phyloP scores from a whole-genome alignment of 2,797 vertebrate genomes.

The Todus mexicanus region DNA sequence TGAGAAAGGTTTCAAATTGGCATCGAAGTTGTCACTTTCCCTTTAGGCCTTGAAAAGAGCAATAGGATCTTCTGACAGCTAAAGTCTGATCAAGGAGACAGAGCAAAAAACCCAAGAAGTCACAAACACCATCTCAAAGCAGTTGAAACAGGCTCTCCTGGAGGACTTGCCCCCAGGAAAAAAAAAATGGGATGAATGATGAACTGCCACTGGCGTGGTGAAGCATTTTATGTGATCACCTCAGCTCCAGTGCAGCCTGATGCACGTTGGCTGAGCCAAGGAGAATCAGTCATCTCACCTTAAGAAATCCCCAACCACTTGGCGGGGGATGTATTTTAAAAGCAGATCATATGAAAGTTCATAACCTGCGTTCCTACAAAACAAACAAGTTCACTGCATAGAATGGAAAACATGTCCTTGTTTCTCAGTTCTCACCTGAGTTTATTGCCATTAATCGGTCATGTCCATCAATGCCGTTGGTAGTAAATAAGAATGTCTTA shows the following conservation, averaged over 20 bases:
- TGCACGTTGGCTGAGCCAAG: not conserved
- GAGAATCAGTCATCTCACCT: slow-evolving; percentile 1
- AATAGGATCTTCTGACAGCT: not conserved
- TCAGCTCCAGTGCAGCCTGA: not conserved
- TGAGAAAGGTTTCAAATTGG: not conserved
- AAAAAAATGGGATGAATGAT: not conserved
- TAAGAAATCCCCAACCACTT: slow-evolving; percentile 18
- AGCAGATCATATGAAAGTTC: not conserved
- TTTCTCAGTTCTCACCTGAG: not conserved
- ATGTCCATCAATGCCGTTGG: not conserved
- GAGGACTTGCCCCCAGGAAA: not conserved
- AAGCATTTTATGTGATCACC: slow-evolving; percentile 49
- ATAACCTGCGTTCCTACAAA: not conserved
- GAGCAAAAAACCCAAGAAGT: not conserved
- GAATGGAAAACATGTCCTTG: not conserved
- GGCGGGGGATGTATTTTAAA: not conserved
- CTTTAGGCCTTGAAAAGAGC: slow-evolving; percentile 21
- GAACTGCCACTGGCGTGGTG: not conserved
- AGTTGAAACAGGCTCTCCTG: not conserved
- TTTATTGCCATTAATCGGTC: slow-evolving; percentile 15
- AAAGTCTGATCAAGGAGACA: not conserved
- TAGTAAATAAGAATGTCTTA: not conserved
- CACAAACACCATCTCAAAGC: not conserved
- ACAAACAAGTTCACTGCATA: not conserved
- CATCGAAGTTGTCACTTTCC: not conserved